A percentile compares a stretch with the other conserved stretches of the same genome.
Conservation (phyloP, 2,888 invertebrate species). For the Ctenicera cuprea region DNA sequence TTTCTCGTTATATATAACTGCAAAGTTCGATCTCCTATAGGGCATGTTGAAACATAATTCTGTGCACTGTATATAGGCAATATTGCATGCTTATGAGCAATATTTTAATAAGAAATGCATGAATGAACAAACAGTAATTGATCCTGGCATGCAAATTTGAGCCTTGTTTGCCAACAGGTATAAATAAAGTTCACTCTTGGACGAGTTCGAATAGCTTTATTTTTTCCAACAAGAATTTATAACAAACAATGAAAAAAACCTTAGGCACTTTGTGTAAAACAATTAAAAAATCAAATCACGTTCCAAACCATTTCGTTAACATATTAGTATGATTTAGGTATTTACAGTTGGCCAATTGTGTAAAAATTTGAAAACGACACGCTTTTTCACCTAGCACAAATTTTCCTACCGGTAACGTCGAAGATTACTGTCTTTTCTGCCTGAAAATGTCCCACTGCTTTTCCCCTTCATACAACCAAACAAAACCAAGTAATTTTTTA, state of each 20-base stretch:
- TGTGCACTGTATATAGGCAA: conserved; percentile 42
- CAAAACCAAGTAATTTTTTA: too few relatives aligned
- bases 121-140: conserved; percentile 51
- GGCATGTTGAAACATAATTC: conserved; percentile 47
- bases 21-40: conserved; percentile 25
- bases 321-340: too few relatives aligned
- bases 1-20: conserved; percentile 7
- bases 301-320: too few relatives aligned
- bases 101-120: conserved; percentile 51
- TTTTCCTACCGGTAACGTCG: too few relatives aligned
- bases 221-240: conserved; percentile 5
- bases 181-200: conserved; percentile 38
- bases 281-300: too few relatives aligned
- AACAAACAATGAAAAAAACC: background rate
- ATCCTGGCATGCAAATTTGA: conserved; percentile 50
- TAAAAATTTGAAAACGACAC: too few relatives aligned
- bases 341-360: too few relatives aligned
- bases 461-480: too few relatives aligned
- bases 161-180: conserved; percentile 50
- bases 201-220: background rate
- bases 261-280: too few relatives aligned
- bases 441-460: too few relatives aligned
- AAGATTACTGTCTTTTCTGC: too few relatives aligned
- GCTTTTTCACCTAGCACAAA: too few relatives aligned
- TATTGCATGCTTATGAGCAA: conserved; percentile 51